These are phyloP conservation scores for Drosophila quinaria DNA, from an alignment of 2,888 invertebrate species.

Conservation along the genomic window DNA sequence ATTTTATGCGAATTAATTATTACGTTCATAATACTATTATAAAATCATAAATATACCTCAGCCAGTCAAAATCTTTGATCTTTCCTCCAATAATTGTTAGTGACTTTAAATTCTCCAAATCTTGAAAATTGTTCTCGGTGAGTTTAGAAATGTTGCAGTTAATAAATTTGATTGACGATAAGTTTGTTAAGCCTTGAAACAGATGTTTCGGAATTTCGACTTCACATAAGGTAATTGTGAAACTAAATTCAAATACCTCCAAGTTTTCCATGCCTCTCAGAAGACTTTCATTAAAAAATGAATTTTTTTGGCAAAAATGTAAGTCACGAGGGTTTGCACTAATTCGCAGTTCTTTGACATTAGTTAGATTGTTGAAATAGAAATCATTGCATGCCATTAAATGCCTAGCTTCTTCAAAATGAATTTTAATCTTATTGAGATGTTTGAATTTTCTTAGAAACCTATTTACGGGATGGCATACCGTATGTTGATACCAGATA, in stretches of 20 bases:
- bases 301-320: not conserved
- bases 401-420: not conserved
- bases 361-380: not conserved
- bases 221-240: accelerated
- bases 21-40: too few species aligned
- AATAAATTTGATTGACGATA: not conserved
- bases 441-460: not conserved
- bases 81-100: not conserved
- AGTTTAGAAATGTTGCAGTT: not conserved
- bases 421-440: not conserved
- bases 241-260: not conserved
- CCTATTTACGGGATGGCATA: not conserved
- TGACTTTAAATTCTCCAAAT: not conserved
- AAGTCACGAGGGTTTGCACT: too few species aligned
- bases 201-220: not conserved
- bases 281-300: not conserved
- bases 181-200: not conserved
- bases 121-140: not conserved
- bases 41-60: not conserved
- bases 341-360: not conserved
- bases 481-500: not conserved
- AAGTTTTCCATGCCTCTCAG: not conserved
- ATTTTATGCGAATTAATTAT: not conserved
- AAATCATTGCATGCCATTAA: not conserved
- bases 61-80: not conserved